These are phyloP conservation scores for Montipora capricornis DNA, from an alignment of 64 coral and sea anemone species.

Conservation along the genomic window DNA sequence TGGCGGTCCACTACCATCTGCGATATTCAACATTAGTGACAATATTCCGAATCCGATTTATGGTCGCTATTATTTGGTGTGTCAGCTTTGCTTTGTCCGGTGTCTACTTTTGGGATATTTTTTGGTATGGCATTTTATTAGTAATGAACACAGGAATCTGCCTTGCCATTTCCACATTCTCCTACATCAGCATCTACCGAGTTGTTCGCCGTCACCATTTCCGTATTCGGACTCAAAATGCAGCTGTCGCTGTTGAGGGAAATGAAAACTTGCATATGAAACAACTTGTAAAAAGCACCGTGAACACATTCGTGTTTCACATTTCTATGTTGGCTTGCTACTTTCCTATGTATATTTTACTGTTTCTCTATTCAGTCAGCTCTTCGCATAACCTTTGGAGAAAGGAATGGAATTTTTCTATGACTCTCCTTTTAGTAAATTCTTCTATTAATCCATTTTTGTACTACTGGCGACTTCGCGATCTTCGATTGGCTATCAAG, in stretches of 20 bases:
- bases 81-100: slow-evolving; percentile 16
- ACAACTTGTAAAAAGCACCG: background rate
- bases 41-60: background rate
- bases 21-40: slow-evolving; percentile 49
- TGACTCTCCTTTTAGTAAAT: slow-evolving; percentile 52
- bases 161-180: slow-evolving; percentile 1
- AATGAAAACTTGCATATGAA: background rate
- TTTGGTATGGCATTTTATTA: background rate
- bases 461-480: slow-evolving; percentile 60
- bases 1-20: slow-evolving; percentile 59
- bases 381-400: background rate
- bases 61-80: slow-evolving; percentile 24
- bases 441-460: slow-evolving; percentile 66
- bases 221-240: no score
- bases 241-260: no score
- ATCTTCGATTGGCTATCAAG: slow-evolving; percentile 29
- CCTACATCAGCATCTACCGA: no score
- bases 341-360: slow-evolving; percentile 14
- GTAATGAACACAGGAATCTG: slow-evolving; percentile 9
- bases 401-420: background rate
- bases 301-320: slow-evolving; percentile 13
- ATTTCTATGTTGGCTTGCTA: background rate
- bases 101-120: slow-evolving; percentile 37
- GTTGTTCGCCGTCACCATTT: no score
- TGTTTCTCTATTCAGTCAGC: background rate